Evolutionary conservation across 2,113 vertebrate genomes (phyloP), one percentile per base, ranked within the genome.

Genomic region (Ceratotherium simum): DNA sequence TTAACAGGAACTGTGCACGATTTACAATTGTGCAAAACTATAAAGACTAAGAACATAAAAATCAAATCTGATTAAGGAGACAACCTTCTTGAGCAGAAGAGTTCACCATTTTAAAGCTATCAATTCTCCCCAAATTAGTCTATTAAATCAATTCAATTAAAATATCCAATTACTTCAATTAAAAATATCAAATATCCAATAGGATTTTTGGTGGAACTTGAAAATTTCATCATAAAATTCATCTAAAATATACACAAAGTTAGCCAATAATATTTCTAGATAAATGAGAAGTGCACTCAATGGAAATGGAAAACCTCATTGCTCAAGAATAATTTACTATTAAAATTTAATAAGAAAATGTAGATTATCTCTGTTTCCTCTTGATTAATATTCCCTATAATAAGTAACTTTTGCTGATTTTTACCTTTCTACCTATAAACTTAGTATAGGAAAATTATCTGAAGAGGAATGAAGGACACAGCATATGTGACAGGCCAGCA

Each of bases 401-500:
- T 51, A 12, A 31, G 65, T 31, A 64, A 69, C 39, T 72, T 91
- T 51, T 39, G 75, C 18, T 33, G 39, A 25, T 12, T 62, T 9
- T 62, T 36, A 51, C 31, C 36, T 31, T 80, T 46, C n/a, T 39
- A 20, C 8, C 27, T 54, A 33, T 12, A 78, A 33, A 36, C 18
- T 23, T 39, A 81, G 33, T 8, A 3, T 33, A 12, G 48, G 75
- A 31, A 70, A 51, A 42, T 33, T 12, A 51, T 27, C 42, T 20
- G 12, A 10, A 23, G 8, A 27, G 62, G 64, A 48, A 5, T 46
- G 17, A n/a, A 48, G 16, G 27, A 20, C 21, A 2, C 0, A 2
- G 76, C 6, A 0, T 20, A 0, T 4, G 13, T 27, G n/a, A 29
- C 3, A 31, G 5, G 36, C 78, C 14, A 18, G 20, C 33, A 16